Evolutionary conservation across 53 echinoderm and acorn worm species (phyloP), one percentile per base, ranked within the genome.

Genomic region (Arbacia lixula): DNA sequence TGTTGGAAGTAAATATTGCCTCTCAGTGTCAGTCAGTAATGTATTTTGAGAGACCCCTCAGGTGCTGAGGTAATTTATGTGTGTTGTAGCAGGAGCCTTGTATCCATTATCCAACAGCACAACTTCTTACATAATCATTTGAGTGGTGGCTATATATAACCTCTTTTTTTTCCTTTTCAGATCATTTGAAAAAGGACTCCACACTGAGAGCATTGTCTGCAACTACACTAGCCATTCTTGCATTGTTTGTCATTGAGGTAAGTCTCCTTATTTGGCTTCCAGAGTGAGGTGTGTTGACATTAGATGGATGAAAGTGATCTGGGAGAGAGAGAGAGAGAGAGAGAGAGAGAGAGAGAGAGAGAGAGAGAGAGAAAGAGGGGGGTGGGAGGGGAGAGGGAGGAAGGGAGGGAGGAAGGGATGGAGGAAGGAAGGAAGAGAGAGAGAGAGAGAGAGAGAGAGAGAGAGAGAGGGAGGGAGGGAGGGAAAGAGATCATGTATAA

Each of bases 231-330:
- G 90, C 88, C 71, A 76, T 95, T 69, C 58, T 95, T 60, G 88
- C 95, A 53, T 62, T 95, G 26, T 95, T 95, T 92, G 27, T 95
- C 5, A 68, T 95, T 40, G 95, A 95, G 92, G 95, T 95, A 39
- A 65, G 95, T 86, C 12, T n/a, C n/a, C n/a, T n/a, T n/a, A n/a
- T n/a, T n/a, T n/a, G n/a, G n/a, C n/a, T n/a, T n/a, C n/a, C n/a
- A n/a, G n/a, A n/a, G n/a, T n/a, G n/a, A n/a, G n/a, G n/a, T n/a
- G n/a, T n/a, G n/a, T n/a, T n/a, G n/a, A n/a, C n/a, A n/a, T n/a
- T n/a, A n/a, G n/a, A n/a, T n/a, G n/a, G n/a, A n/a, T n/a, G 21
- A 10, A 67, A 72, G 49, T 35, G 50, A 0, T 12, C 29, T 5
- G 12, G 19, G 52, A 52, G 53, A 22, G 29, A 49, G 30, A 49